Conservation (phyloP, 2,888 invertebrate genomes). For the Chouioia cunea region DNA sequence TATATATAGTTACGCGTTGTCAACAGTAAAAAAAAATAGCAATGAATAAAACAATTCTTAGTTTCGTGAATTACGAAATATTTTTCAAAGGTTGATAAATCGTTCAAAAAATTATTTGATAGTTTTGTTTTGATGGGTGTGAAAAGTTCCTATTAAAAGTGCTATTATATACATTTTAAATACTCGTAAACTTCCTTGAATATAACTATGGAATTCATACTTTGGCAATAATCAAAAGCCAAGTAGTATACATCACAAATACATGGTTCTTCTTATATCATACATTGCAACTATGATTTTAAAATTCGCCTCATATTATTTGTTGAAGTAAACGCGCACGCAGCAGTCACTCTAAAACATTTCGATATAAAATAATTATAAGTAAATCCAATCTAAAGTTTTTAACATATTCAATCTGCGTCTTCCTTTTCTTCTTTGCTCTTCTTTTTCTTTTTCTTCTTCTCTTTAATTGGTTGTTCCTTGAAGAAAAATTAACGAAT, state of each 20-base stretch:
- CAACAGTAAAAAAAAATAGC: slow-evolving; percentile 23
- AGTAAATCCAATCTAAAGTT: slow-evolving; percentile 23
- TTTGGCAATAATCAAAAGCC: slow-evolving; percentile 38
- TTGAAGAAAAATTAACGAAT: slow-evolving; percentile 51
- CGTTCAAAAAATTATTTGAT: too few species aligned
- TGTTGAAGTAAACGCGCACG: slow-evolving; percentile 20
- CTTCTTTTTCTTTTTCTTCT: slow-evolving; percentile 85
- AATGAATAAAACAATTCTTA: slow-evolving; percentile 38
- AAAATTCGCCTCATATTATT: slow-evolving; percentile 27
- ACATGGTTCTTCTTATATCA: slow-evolving; percentile 23
- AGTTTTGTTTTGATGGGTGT: slow-evolving; percentile 25
- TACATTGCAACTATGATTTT: slow-evolving; percentile 20
- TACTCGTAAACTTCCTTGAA: slow-evolving; percentile 37
- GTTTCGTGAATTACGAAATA: slow-evolving; percentile 27
- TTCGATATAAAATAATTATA: slow-evolving; percentile 37
- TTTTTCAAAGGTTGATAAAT: too few species aligned
- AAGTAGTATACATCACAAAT: slow-evolving; percentile 30
- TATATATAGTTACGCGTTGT: slow-evolving; percentile 31
- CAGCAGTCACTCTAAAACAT: slow-evolving; percentile 28
- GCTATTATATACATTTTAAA: slow-evolving; percentile 44
- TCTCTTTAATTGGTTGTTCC: slow-evolving; percentile 70
- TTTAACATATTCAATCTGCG: slow-evolving; percentile 22
- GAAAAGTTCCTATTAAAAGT: slow-evolving; percentile 44
- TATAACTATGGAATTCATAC: slow-evolving; percentile 40
- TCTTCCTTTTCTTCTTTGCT: slow-evolving; percentile 74